These are phyloP conservation scores for Lordiphosa mommai DNA, from an alignment of 1,140 invertebrate genomes.

Conservation along the genomic window DNA sequence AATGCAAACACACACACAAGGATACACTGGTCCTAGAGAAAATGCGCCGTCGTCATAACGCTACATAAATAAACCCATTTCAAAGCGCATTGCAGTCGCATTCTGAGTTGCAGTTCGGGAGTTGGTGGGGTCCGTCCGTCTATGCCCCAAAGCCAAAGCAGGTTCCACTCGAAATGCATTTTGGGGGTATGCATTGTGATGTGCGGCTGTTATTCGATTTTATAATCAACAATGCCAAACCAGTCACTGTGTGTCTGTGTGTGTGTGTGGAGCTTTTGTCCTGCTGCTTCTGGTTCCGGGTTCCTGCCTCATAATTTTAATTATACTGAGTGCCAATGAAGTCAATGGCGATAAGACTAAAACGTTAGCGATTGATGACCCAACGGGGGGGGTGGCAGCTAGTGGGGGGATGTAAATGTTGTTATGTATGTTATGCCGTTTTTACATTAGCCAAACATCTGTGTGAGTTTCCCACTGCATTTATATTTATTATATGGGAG, in stretches of 20 bases:
- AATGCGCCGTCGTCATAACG: constrained; percentile 61
- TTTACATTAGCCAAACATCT: constrained; percentile 66
- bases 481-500: constrained; percentile 69
- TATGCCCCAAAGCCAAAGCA: constrained; percentile 35
- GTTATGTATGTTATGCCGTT: constrained; percentile 41
- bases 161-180: constrained; percentile 55
- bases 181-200: constrained; percentile 48
- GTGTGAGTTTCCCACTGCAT: constrained; percentile 67
- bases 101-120: constrained; percentile 16
- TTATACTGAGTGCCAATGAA: constrained; percentile 78
- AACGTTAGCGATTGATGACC: constrained; percentile 61
- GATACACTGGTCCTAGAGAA: constrained; percentile 16
- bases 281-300: constrained; percentile 29
- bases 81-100: constrained; percentile 59
- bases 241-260: constrained; percentile 24
- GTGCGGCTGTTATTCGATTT: constrained; percentile 59
- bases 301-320: constrained; percentile 70
- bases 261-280: constrained; percentile 33
- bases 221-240: constrained; percentile 75
- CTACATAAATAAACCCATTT: constrained; percentile 74
- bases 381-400: constrained; percentile 1
- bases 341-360: constrained; percentile 73
- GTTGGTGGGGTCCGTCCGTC: constrained; percentile 10
- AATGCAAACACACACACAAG: constrained; percentile 24
- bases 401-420: constrained; percentile 2